Conservation (phyloP, 2,113 vertebrate genomes). For the Boulengeromyrus knoepffleri region DNA sequence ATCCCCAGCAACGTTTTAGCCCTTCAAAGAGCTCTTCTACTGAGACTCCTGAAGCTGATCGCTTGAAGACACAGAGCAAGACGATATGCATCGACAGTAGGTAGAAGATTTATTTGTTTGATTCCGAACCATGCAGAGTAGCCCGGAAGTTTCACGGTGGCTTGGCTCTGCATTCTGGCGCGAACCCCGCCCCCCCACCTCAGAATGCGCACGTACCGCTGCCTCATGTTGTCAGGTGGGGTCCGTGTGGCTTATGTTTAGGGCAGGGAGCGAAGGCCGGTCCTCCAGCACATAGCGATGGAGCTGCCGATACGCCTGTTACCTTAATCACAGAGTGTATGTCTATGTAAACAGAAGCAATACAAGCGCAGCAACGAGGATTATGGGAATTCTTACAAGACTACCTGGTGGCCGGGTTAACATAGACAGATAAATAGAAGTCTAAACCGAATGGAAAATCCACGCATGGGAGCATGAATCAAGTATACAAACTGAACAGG, state of each 20-base stretch:
- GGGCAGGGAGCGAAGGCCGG: constrained; percentile 32
- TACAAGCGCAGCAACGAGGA: not conserved
- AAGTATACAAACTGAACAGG: not conserved
- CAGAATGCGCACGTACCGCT: not conserved
- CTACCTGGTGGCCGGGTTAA: not conserved
- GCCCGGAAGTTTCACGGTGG: not conserved
- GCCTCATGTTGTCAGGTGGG: not conserved
- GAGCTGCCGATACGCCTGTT: not conserved
- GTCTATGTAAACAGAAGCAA: not conserved
- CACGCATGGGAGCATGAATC: too few species aligned
- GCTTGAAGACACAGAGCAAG: not conserved
- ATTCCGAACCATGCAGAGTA: not conserved
- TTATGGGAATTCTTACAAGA: not conserved
- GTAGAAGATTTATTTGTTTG: not conserved
- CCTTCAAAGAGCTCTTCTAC: not conserved
- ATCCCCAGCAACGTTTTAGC: not conserved
- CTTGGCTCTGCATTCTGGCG: not conserved
- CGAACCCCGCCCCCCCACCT: not conserved
- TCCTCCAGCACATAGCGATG: constrained; percentile 12
- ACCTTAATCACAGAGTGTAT: not conserved
- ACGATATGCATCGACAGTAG: not conserved
- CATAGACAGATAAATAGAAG: not conserved
- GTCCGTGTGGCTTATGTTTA: not conserved
- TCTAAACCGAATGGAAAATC: not conserved
- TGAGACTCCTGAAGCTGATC: not conserved